Evolutionary conservation across 2,797 vertebrate genomes (phyloP), one percentile per base, ranked within the genome.

Genomic region (Myotis vivesi): DNA sequence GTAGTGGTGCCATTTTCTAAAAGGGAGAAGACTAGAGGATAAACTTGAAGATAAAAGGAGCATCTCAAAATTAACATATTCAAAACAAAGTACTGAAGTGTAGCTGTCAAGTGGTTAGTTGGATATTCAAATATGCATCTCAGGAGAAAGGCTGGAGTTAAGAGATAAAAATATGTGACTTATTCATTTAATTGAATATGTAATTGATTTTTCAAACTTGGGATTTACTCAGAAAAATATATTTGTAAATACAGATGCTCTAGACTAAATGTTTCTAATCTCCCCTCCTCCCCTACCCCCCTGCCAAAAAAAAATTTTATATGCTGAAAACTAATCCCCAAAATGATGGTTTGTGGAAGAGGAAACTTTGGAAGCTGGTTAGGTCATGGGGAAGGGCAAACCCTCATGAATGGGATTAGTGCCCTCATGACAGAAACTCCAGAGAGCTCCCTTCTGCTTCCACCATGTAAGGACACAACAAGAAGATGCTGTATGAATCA

Each of bases 11-110:
- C 44, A 55, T 81, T 90, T 76, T 90, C 33, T 80, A 87, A 62
- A 44, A 69, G 71, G 46, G 28, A 12, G 23, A 93, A 93, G 38
- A 28, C 64, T 53, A 57, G 36, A 85, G 28, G 55, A 85, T 85
- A 85, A 88, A 69, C 13, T 64, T 90, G 51, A 92, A 90, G 59
- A 71, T 94, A 64, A 82, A 80, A 55, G 88, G 36, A 87, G 6
- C 51, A 81, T 92, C 73, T 75, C 72, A 28, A 57, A 87, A 80
- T 71, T 82, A 86, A 83, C 4, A 9, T 83, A 68, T 71, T 92
- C 6, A 79, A 92, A 85, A 77, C 38, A 25, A 85, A 51, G 66
- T 15, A 76, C 22, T 36, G n/a, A 88, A 92, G 28, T 30, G 1
- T 92, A 84, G 11, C 51, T 92, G n/a, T 83, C 36, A 87, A 25